Conservation (phyloP, 2,797 vertebrate species). For the Tenualosa ilisha region DNA sequence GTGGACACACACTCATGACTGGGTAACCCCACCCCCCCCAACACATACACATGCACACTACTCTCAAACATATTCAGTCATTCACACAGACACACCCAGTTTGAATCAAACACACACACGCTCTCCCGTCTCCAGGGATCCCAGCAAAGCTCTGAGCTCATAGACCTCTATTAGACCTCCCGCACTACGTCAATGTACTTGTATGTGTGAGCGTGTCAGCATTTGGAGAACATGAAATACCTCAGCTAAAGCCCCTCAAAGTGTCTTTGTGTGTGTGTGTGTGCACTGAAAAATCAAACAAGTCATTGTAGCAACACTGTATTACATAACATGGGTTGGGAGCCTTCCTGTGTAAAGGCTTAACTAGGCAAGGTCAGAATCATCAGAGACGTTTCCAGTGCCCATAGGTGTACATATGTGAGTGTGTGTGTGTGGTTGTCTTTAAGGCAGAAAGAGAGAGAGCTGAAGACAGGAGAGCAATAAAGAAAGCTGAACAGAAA, state of each 20-base stretch:
- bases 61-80: not conserved
- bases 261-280: conserved; percentile 14
- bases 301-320: not conserved
- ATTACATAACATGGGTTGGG: not conserved
- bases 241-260: not conserved
- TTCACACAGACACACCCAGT: not conserved
- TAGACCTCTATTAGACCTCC: not conserved
- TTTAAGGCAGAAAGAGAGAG: not conserved
- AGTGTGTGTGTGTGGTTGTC: not conserved
- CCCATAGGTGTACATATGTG: not conserved
- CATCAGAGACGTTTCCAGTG: not conserved
- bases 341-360: not conserved
- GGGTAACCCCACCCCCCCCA: not conserved
- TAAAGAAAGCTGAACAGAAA: not conserved
- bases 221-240: not conserved
- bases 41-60: not conserved
- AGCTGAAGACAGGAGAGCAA: not conserved
- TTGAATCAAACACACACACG: not conserved
- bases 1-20: not conserved
- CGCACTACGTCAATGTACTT: not conserved
- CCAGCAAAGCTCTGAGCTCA: not conserved
- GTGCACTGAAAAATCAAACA: not conserved
- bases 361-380: not conserved
- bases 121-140: not conserved
- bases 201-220: not conserved